Evolutionary conservation across 2,888 invertebrate genomes (phyloP).

Genomic region (Chymomyza procnemis): DNA sequence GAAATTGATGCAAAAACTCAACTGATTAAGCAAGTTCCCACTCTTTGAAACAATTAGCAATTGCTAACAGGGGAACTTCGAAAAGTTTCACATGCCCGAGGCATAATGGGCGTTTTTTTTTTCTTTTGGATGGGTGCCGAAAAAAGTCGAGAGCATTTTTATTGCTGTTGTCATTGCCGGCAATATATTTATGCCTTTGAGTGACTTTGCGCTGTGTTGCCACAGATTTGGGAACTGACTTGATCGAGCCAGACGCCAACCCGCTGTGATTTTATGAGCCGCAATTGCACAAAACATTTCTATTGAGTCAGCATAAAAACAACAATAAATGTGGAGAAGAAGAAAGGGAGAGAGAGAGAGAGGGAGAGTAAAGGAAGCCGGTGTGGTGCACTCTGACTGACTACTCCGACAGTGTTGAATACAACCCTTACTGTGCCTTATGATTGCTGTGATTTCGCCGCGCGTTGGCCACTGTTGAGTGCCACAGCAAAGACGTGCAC

Average conservation of each 20-base stretch:
- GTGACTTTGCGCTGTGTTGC: slow-evolving; percentile 1
- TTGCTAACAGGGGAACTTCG: neutral
- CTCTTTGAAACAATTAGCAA: neutral
- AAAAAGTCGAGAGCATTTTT: slow-evolving; percentile 28
- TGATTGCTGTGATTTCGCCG: slow-evolving; percentile 65
- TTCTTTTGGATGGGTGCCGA: slow-evolving; percentile 29
- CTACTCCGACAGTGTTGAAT: neutral
- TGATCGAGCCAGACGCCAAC: slow-evolving; percentile 65
- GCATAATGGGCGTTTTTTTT: neutral
- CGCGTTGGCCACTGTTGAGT: slow-evolving; percentile 3
- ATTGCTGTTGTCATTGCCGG: slow-evolving; percentile 68
- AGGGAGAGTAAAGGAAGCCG: neutral
- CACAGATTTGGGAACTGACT: slow-evolving; percentile 3
- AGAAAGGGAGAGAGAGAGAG: too few species aligned
- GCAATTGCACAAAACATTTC: slow-evolving; percentile 75
- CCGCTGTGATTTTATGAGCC: slow-evolving; percentile 78
- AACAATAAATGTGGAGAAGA: too few species aligned
- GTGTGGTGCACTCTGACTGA: neutral
- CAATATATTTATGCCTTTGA: slow-evolving; percentile 6
- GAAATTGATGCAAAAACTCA: neutral
- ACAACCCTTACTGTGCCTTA: slow-evolving; percentile 57
- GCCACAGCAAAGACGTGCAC: slow-evolving; percentile 27
- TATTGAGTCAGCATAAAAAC: slow-evolving; percentile 72
- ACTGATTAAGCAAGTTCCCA: neutral
- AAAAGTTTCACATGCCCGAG: neutral